phyloP scores from a whole-genome alignment of 2,888 invertebrate species.

The Melipona bicolor region DNA sequence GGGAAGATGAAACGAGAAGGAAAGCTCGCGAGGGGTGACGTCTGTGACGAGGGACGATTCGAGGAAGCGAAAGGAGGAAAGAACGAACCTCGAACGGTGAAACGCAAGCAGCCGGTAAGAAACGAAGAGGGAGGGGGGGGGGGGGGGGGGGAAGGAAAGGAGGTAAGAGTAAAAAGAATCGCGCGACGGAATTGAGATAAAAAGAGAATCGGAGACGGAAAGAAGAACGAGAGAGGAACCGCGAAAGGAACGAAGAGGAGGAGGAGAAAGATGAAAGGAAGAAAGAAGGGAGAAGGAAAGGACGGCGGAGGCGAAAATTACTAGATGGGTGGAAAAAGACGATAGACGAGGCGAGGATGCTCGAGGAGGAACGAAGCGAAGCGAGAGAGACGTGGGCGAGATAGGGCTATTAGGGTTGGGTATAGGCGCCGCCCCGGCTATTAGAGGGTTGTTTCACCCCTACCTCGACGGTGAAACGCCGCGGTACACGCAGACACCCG shows the following conservation, averaged over 20 bases:
- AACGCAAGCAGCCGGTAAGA: not conserved
- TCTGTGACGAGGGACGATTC: not conserved
- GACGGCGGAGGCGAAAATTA: slow-evolving; percentile 19
- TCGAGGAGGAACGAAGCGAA: slow-evolving; percentile 49
- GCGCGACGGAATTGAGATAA: not conserved
- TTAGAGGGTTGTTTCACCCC: slow-evolving; percentile 83
- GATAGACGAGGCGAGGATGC: not conserved
- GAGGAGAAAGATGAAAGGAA: slow-evolving; percentile 6
- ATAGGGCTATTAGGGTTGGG: slow-evolving; percentile 84
- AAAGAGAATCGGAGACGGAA: slow-evolving; percentile 12
- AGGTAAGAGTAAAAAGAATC: slow-evolving; percentile 16
- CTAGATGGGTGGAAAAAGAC: slow-evolving; percentile 29
- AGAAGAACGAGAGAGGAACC: not conserved
- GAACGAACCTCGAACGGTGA: not conserved
- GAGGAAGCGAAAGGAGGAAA: slow-evolving; percentile 30
- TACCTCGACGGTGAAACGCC: slow-evolving; percentile 67
- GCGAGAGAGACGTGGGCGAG: slow-evolving; percentile 77
- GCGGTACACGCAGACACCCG: slow-evolving; percentile 42
- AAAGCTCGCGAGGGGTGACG: slow-evolving; percentile 23
- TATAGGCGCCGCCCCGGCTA: slow-evolving; percentile 84
- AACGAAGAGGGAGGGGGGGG: not conserved
- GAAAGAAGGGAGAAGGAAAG: slow-evolving; percentile 40
- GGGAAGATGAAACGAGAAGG: not conserved
- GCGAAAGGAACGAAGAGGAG: slow-evolving; percentile 20
- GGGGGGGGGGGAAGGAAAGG: not conserved